Evolutionary conservation across 2,888 invertebrate genomes (phyloP), one percentile per base, ranked within the genome.

Genomic region (Globia sparganii): DNA sequence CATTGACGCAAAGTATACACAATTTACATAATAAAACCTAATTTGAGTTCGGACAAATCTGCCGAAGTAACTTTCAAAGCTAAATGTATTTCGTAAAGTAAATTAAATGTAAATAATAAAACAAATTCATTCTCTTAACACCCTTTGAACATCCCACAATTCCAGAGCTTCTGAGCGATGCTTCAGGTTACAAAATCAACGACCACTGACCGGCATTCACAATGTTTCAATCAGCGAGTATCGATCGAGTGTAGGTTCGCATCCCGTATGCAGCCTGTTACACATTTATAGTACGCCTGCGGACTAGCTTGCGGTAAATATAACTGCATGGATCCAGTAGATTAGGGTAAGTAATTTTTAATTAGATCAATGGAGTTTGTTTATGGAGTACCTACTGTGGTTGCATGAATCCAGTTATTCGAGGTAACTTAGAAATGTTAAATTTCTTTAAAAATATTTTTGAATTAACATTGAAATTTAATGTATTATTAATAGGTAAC

Each of bases 161-260:
- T 37, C 34, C 21, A n/a, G 25, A 28, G 66, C 34, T 74, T 70
- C 65, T 46, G 73, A 66, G 56, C 34, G 28, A 31, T 62, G 69
- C 21, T 71, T 72, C 62, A 65, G 11, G 53, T 78, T 66, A 79
- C 83, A 64, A 80, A 79, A 86, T 79, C 78, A 83, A 75, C 69
- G 67, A 73, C 69, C 53, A 37, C 21, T 73, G 75, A 73, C 75
- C 58, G 59, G 25, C 40, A 68, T 65, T 74, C 72, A 46, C 77
- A 78, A 80, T 77, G 83, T 86, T 88, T 86, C 88, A 86, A 87
- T 88, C 85, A 79, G 56, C 31, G 1, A 1, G 37, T 77, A 87
- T 87, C 87, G 88, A 87, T 85, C 80, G 75, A n/a, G 78, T 69
- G 80, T 72, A 80, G 81, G 76, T 80, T 81, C 76, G 72, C 78